Conservation (phyloP, 2,113 vertebrate species). For the Melanerpes formicivorus region DNA sequence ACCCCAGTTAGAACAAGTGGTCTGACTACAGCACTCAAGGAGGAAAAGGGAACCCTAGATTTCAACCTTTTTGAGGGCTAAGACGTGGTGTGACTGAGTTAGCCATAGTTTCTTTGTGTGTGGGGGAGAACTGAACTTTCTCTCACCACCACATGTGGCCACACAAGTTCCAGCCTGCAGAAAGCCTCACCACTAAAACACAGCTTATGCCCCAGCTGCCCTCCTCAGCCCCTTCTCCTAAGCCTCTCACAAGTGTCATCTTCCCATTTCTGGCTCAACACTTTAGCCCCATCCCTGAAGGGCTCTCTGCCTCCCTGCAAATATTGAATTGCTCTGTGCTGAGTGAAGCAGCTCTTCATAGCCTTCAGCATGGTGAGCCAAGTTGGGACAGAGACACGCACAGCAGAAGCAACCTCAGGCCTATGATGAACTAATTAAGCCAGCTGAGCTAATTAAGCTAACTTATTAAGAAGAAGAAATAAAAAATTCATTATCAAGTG, state of each 20-base stretch:
- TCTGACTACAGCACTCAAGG: neutral
- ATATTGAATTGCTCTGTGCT: neutral
- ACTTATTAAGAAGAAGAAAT: neutral
- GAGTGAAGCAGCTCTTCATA: neutral
- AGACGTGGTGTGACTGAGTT: too few species aligned
- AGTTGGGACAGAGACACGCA: neutral
- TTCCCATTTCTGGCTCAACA: fast-evolving
- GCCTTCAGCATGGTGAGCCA: neutral
- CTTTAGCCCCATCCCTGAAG: neutral
- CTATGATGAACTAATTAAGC: neutral
- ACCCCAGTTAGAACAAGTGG: neutral
- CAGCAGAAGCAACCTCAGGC: neutral
- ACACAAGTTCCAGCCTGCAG: neutral
- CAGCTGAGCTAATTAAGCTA: neutral
- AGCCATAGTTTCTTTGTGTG: too few species aligned
- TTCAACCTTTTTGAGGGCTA: neutral
- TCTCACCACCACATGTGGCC: neutral
- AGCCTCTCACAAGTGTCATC: neutral
- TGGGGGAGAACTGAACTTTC: too few species aligned
- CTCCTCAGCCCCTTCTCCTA: neutral
- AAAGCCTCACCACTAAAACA: neutral
- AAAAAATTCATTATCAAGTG: neutral
- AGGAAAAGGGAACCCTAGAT: neutral
- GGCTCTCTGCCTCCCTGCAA: neutral
- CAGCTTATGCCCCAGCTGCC: neutral